Evolutionary conservation across 2,797 vertebrate species (phyloP), one percentile per base, ranked within the genome.

Genomic region (Eidolon dupreanum): DNA sequence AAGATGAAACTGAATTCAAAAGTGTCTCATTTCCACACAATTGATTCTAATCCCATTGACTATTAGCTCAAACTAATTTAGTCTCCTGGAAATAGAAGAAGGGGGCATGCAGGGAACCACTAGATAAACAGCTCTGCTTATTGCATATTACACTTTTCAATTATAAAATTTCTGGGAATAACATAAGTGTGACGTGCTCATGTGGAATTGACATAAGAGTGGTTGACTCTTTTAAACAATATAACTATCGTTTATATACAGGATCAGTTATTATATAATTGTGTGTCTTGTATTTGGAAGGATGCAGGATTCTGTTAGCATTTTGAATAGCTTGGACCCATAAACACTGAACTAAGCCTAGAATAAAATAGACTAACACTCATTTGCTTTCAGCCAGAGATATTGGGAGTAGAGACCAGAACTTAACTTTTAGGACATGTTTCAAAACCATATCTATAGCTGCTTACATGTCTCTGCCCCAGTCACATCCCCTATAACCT

Each of bases 31-130:
- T 96, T 70, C 4, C 15, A 51, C 55, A 55, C 4, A 63, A 22
- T 10, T 53, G 31, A 68, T 88, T 82, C 13, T 73, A 74, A 93
- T 83, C 11, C 16, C 36, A 73, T 63, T 78, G 22, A 33, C 8
- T 43, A 33, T 66, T 79, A 90, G 15, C 5, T 41, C 13, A 83
- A 66, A 78, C 1, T 16, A 84, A 41, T 77, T 82, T 41, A 24
- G 17, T 87, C 96, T 28, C 9, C 51, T 57, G n/a, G 49, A 93
- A 92, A 46, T 15, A 82, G 1, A 74, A 13, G 22, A 51, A 51
- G 5, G 1, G 1, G 0, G 5, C 4, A 33, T 4, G 2, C 19
- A 9, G 17, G 6, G 20, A 85, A 22, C 3, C 10, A n/a, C 19
- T 19, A 61, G 6, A 38, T 55, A 74, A 57, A 5, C 5, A 89